Evolutionary conservation across 2,113 vertebrate species (phyloP).

Genomic region (Cyprinus carpio): DNA sequence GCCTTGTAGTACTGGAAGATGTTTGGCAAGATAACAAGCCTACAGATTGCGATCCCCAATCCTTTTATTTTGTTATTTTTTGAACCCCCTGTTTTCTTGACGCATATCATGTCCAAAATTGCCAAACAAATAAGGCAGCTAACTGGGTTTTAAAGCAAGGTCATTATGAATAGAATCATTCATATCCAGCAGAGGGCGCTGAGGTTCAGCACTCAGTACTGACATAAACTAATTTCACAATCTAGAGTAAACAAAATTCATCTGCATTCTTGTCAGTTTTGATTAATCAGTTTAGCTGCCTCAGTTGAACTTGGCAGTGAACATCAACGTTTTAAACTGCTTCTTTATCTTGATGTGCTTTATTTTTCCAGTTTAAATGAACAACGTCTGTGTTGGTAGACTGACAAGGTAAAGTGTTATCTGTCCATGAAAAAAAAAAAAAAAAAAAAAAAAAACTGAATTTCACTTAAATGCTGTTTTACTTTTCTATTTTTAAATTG

Average conservation of each 20-base stretch:
- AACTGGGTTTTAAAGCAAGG: neutral
- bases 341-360: neutral
- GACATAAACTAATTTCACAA: neutral
- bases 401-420: neutral
- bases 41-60: no score
- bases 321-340: neutral
- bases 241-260: neutral
- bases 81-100: neutral
- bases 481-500: no score
- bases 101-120: neutral
- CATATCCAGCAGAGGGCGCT: slow-evolving; percentile 10
- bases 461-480: no score
- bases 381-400: neutral
- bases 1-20: slow-evolving; percentile 14
- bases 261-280: neutral
- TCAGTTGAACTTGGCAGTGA: neutral
- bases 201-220: neutral
- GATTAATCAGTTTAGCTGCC: neutral
- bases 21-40: slow-evolving; percentile 13
- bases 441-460: no score
- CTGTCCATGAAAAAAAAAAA: neutral
- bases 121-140: neutral
- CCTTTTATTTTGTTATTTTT: no score
- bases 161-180: neutral
- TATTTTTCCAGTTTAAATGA: neutral